Conservation (phyloP, 2,113 vertebrate genomes). For the Pangasianodon hypophthalmus region DNA sequence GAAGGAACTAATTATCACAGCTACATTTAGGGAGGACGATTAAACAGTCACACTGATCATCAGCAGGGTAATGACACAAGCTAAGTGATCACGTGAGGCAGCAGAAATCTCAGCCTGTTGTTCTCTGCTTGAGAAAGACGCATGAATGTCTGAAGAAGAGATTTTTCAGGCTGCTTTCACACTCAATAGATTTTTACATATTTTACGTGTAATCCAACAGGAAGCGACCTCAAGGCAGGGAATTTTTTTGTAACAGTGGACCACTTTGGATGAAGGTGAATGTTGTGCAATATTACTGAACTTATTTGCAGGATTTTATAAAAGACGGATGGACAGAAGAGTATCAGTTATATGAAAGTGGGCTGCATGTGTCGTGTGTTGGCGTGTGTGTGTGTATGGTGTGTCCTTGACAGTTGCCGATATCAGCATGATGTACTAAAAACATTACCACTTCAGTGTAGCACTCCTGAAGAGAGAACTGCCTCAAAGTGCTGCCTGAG, state of each 20-base stretch:
- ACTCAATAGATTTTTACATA: not conserved
- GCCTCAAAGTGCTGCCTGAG: slow-evolving; percentile 24
- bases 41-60: slow-evolving; percentile 41
- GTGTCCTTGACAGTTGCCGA: slow-evolving; percentile 44
- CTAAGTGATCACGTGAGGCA: slow-evolving; percentile 41
- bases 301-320: not conserved
- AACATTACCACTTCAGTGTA: slow-evolving; percentile 31
- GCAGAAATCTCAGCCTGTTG: slow-evolving; percentile 24
- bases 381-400: not conserved
- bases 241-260: not conserved
- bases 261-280: not conserved
- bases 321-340: not conserved
- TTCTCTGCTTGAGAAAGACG: not conserved
- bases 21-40: slow-evolving; percentile 40
- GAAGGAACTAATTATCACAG: slow-evolving; percentile 43
- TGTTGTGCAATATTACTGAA: no score
- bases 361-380: not conserved
- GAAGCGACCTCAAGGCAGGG: not conserved
- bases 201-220: not conserved
- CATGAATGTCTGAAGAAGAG: no score
- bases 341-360: slow-evolving; percentile 13
- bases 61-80: slow-evolving; percentile 44
- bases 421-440: slow-evolving; percentile 28
- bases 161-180: not conserved
- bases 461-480: slow-evolving; percentile 23